Percentiles rank a stretch among this genome's conserved stretches.
Evolutionary conservation across 2,797 vertebrate species (phyloP).

Genomic region (Halcyon leucocephala): DNA sequence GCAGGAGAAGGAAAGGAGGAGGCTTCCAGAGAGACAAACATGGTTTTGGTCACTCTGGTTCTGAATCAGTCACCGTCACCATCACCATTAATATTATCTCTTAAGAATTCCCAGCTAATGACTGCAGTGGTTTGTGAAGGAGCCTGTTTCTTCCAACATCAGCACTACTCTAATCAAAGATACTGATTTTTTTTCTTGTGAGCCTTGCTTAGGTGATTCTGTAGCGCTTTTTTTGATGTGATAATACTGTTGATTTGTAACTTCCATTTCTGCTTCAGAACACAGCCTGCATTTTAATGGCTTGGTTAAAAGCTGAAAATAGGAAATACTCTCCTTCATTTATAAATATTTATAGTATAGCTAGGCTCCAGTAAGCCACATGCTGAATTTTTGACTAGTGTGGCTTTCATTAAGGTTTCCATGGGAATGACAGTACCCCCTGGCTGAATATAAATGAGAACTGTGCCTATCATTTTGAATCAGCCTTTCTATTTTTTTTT

Average conservation of each 20-base stretch:
- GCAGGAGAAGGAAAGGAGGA: neutral
- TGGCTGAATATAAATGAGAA: neutral
- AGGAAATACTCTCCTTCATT: neutral
- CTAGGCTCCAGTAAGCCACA: neutral
- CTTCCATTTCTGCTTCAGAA: neutral
- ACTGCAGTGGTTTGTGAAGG: neutral
- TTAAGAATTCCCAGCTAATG: neutral
- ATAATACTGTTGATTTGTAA: neutral
- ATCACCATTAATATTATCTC: neutral
- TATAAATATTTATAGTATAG: conserved; percentile 29
- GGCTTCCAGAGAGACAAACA: neutral
- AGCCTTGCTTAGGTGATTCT: neutral
- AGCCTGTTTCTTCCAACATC: neutral
- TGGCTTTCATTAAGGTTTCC: conserved; percentile 25
- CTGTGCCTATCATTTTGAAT: neutral
- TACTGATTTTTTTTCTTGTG: neutral
- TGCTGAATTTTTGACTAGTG: neutral
- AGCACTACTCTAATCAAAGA: neutral
- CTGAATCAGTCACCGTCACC: neutral
- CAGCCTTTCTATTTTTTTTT: neutral
- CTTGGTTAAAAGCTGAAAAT: neutral
- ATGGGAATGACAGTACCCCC: neutral
- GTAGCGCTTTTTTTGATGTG: neutral
- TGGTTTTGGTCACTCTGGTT: neutral
- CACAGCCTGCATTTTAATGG: neutral